These are phyloP conservation scores for Lottia gigantea DNA, from an alignment of 2,888 invertebrate species.

Conservation along the genomic window DNA sequence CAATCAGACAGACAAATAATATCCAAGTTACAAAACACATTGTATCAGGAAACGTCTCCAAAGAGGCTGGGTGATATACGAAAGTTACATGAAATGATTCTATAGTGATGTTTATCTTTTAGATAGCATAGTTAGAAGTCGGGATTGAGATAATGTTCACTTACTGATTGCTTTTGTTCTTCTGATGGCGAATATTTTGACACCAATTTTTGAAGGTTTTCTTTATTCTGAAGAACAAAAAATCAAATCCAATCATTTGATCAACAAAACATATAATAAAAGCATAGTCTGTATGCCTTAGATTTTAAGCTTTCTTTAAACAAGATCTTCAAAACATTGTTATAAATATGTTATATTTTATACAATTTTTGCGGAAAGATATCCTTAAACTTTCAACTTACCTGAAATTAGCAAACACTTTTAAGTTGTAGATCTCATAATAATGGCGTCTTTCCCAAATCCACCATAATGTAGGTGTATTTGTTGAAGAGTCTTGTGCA, in stretches of 20 bases:
- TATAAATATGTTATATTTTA: too few relatives aligned
- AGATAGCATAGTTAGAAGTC: too few relatives aligned
- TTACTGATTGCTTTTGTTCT: slow-evolving; percentile 55
- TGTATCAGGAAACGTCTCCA: too few relatives aligned
- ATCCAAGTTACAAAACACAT: too few relatives aligned
- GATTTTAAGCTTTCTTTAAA: too few relatives aligned
- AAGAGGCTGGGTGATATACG: too few relatives aligned
- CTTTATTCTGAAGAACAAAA: slow-evolving; percentile 46
- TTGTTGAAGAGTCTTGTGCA: slow-evolving; percentile 45
- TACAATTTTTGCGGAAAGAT: too few relatives aligned
- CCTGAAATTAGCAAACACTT: slow-evolving; percentile 64
- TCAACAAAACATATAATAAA: neutral
- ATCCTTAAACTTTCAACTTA: slow-evolving; percentile 22
- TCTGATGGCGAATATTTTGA: slow-evolving; percentile 54
- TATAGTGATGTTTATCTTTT: too few relatives aligned
- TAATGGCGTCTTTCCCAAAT: slow-evolving; percentile 64
- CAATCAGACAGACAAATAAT: too few relatives aligned
- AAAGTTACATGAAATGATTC: too few relatives aligned
- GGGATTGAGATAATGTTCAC: slow-evolving; percentile 22
- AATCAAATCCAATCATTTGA: neutral
- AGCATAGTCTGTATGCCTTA: too few relatives aligned
- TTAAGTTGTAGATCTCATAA: slow-evolving; percentile 53
- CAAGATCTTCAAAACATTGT: neutral
- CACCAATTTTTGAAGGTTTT: slow-evolving; percentile 63
- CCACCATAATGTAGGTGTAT: slow-evolving; percentile 64